A percentile compares a stretch with the other conserved stretches of the same genome.
These are phyloP conservation scores for Odontomachus brunneus DNA, from an alignment of 1,140 invertebrate species.

Conservation along the genomic window DNA sequence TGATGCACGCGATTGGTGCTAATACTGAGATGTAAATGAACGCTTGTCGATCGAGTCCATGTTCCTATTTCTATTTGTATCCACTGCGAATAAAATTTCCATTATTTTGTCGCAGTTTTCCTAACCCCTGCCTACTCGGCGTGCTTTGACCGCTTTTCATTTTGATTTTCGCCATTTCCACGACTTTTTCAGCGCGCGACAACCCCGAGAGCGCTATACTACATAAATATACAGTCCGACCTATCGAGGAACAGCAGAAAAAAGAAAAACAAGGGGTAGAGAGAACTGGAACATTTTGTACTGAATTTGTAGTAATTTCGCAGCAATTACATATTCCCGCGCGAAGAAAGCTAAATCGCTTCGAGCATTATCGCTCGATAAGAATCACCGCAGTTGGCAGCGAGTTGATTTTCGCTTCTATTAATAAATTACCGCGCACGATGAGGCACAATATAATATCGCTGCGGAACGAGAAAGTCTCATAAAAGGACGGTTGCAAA, in stretches of 20 bases:
- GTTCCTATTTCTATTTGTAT: slow-evolving; percentile 1
- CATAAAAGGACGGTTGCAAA: background rate
- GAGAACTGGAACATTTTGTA: background rate
- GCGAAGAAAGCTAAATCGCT: background rate
- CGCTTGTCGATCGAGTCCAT: background rate
- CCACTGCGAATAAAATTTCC: background rate
- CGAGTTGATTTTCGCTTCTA: slow-evolving; percentile 1
- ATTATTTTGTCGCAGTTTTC: background rate
- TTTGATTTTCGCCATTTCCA: no score
- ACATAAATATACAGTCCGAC: no score
- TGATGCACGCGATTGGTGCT: no score
- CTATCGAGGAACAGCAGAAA: no score
- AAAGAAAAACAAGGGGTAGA: no score
- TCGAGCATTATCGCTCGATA: no score
- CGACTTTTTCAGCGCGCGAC: no score
- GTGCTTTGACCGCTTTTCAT: no score
- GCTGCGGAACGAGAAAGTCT: background rate
- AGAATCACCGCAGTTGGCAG: no score
- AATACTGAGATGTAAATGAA: no score
- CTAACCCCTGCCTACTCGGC: no score
- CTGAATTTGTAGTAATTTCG: background rate
- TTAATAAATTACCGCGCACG: slow-evolving; percentile 15
- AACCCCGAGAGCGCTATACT: no score
- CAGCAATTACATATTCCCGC: background rate
- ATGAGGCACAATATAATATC: slow-evolving; percentile 35